Evolutionary conservation across 1,140 invertebrate species (phyloP).

Genomic region (Caenorhabditis briggsae): DNA sequence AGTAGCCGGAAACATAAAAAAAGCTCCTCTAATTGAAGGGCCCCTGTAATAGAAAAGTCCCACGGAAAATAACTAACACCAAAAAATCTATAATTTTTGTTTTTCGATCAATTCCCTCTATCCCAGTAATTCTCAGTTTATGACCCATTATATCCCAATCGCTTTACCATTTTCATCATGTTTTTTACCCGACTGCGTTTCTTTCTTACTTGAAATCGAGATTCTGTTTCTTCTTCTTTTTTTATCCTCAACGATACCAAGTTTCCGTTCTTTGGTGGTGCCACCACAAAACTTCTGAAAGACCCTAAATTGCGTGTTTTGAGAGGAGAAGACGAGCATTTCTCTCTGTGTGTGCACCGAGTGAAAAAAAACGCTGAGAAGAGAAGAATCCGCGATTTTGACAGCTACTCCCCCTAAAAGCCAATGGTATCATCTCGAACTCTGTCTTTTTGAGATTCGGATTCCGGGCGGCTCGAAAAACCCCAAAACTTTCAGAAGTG

Average conservation of each 20-base stretch:
- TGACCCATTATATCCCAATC: neutral
- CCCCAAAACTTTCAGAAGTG: neutral
- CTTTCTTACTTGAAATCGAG: neutral
- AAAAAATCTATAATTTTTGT: no score
- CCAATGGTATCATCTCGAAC: conserved; percentile 45
- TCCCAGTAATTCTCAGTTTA: neutral
- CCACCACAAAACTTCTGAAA: conserved; percentile 37
- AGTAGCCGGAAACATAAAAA: no score
- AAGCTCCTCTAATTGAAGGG: no score
- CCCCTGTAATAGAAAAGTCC: no score
- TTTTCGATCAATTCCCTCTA: neutral
- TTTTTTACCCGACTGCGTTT: neutral
- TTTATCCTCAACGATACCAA: conserved; percentile 6
- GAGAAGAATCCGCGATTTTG: conserved; percentile 2
- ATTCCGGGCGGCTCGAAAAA: neutral
- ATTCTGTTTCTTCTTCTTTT: neutral
- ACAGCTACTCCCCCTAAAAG: conserved; percentile 10
- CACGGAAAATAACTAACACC: no score
- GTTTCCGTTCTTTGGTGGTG: conserved; percentile 34
- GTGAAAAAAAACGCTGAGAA: neutral
- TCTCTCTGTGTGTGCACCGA: neutral
- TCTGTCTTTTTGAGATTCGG: neutral
- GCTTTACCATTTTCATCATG: conserved; percentile 6
- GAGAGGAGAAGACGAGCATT: neutral
- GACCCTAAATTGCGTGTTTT: conserved; percentile 49